phyloP scores from a whole-genome alignment of 2,113 vertebrate species.

The Oreochromis aureus region DNA sequence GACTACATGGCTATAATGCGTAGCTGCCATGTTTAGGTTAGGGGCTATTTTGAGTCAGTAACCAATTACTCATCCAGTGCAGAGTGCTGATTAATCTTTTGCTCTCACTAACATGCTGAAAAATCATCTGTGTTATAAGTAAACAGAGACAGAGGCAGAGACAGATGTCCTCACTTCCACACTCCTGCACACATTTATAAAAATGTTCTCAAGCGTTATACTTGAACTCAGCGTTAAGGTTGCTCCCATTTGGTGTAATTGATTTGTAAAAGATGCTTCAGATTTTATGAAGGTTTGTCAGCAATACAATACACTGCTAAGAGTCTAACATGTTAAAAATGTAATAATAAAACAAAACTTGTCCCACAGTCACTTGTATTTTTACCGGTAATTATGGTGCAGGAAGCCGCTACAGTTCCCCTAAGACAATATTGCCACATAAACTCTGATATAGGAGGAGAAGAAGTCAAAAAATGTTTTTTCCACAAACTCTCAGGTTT shows the following conservation, averaged over 20 bases:
- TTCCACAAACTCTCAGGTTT: not conserved
- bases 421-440: not conserved
- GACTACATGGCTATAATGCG: not conserved
- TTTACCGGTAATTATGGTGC: not conserved
- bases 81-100: not conserved
- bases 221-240: not conserved
- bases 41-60: not conserved
- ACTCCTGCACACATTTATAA: not conserved
- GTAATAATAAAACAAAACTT: not conserved
- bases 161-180: not conserved
- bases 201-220: not conserved
- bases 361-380: not conserved
- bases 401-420: not conserved
- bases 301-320: not conserved
- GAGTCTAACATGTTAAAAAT: not conserved
- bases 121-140: not conserved
- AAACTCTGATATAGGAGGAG: not conserved
- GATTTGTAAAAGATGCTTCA: not conserved
- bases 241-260: not conserved
- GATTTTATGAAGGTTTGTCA: not conserved
- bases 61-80: not conserved
- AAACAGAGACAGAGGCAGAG: not conserved
- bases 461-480: not conserved
- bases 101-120: not conserved
- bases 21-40: not conserved